Evolutionary conservation across 2,113 vertebrate genomes (phyloP).

Genomic region (Sceloporus tristichus): DNA sequence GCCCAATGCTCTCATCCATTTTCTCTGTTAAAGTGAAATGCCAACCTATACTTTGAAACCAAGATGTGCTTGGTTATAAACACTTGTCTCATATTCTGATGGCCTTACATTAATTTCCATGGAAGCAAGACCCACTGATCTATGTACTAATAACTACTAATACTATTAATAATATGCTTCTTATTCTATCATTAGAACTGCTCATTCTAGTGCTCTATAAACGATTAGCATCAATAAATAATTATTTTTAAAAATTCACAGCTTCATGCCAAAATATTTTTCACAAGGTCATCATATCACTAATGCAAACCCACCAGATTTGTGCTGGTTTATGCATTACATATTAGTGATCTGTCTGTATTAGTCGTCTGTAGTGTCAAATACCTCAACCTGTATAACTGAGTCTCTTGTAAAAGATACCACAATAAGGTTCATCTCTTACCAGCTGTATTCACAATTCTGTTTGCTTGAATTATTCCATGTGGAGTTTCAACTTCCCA

Average conservation of each 20-base stretch:
- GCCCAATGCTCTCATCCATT: background rate
- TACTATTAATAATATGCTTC: background rate
- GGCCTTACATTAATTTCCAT: background rate
- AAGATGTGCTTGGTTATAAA: too few species aligned
- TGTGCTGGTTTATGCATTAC: background rate
- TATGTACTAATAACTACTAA: background rate
- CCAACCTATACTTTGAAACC: background rate
- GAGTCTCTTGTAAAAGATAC: background rate
- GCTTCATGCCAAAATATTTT: background rate
- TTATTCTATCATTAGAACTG: slow-evolving; percentile 6
- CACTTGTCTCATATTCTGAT: background rate
- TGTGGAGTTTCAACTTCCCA: slow-evolving; percentile 94
- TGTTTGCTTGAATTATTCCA: slow-evolving; percentile 88
- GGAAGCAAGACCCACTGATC: background rate
- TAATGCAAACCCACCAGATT: background rate
- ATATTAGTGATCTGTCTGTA: background rate
- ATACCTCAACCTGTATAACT: background rate
- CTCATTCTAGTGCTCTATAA: background rate
- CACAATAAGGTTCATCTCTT: slow-evolving; percentile 43
- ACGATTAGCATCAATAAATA: background rate
- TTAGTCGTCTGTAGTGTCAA: background rate
- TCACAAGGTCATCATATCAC: background rate
- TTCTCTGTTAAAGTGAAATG: background rate
- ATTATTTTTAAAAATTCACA: background rate
- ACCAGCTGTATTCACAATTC: slow-evolving; percentile 94